Evolutionary conservation across 2,113 vertebrate species (phyloP), one percentile per base, ranked within the genome.

Genomic region (Lethenteron reissneri): DNA sequence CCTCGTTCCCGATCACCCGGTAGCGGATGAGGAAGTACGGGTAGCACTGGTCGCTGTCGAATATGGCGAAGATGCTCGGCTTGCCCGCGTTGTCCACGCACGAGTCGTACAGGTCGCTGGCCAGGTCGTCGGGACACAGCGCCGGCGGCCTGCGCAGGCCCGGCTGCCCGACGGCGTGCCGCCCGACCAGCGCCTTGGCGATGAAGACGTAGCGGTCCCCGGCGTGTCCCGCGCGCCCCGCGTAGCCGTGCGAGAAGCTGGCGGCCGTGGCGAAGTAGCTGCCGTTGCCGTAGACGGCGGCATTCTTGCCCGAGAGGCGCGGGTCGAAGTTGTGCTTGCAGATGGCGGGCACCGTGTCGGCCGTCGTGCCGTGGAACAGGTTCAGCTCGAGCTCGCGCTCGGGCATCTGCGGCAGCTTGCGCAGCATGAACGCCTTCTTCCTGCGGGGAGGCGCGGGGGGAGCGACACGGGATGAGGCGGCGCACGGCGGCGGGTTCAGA

Each of bases 281-380:
- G 76, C 94, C 94, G 81, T 99, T 92, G 73, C 94, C 94, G 3
- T 96, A 99, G 91, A 95, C 95, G 76, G 94, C 97, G 78, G 94
- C 92, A 8, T 99, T 92, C 41, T 99, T 99, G 72, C 92, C 94
- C 15, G 91, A 95, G 56, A 99, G 90, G 0, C 94, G 83, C 0
- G 94, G 94, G 80, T 99, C 94, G 8, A 99, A 97, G 83, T 99
- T 99, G 86, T 99, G 94, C 82, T 99, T 99, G 81, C 92, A 96
- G 84, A 99, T 99, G 4, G 88, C 94, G 56, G 95, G 89, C 69
- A 97, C 92, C 72, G 90, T 92, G 10, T 97, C 94, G 73, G 88
- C 86, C 1, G 91, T 95, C 11, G 94, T 99, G 78, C 94, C 94
- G 3, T 99, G 94, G 81, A 99, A 99, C 76, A 99, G 84, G 79